Base-by-base conservation (phyloP, 2,797 vertebrate species). In the Enoplosus armatus region DNA sequence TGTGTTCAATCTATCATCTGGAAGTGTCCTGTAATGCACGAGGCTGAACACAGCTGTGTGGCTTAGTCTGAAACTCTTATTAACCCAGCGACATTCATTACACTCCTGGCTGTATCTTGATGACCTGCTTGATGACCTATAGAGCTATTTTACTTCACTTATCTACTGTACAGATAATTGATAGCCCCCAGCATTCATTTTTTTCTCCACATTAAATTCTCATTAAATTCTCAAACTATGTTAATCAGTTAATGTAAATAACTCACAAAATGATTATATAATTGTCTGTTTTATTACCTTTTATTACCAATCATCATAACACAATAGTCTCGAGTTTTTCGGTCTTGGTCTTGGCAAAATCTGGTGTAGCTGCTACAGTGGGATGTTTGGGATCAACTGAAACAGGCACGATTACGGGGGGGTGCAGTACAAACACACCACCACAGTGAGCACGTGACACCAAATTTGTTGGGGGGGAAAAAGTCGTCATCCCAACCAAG, bases 181-280 rank as follows among this genome's bases (percentile, higher is more conserved):
- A 84, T 88, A 45, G 54, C 87, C 66, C 50, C 61, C 24, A 77
- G 76, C 59, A 39, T 67, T 86, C 68, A 83, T 83, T 77, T 33
- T 45, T 31, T 76, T 75, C 37, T 39, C n/a, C 16, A 53, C 69
- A 64, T 68, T 63, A 18, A 66, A 55, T 54, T 71, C 22, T 45
- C 6, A 72, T 76, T 63, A 72, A 62, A 55, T 60, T 55, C 27
- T 66, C 58, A 16, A 71, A 43, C 43, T 67, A 56, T 31, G 50
- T 72, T 51, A 29, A 26, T 6, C 24, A 50, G 8, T 76, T 72
- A 48, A 72, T 72, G 7, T 69, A 54, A 75, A 70, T 72, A 61
- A 11, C 24, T 27, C 18, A 35, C 18, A 60, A 27, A 2, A 48
- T 29, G 77, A 43, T 70, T 22, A 31, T 31, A 18, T 31, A 35